A percentile compares a stretch with the other conserved stretches of the same genome.
phyloP scores from a whole-genome alignment of 1,140 invertebrate species.

The Papilio machaon region DNA sequence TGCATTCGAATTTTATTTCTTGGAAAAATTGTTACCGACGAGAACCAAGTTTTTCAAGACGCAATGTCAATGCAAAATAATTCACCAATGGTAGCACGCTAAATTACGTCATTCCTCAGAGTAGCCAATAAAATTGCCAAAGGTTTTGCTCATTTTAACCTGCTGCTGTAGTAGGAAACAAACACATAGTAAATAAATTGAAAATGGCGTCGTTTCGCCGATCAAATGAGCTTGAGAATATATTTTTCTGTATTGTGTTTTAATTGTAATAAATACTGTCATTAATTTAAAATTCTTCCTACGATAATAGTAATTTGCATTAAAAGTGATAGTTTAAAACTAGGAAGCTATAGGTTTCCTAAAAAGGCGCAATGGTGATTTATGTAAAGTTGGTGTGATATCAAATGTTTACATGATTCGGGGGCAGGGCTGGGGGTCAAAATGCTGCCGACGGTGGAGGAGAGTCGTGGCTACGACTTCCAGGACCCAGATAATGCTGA shows the following conservation, averaged over 20 bases:
- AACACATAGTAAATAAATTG: constrained; percentile 70
- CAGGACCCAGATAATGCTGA: constrained; percentile 92
- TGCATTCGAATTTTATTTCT: constrained; percentile 18
- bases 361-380: constrained; percentile 62
- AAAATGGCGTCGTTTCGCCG: constrained; percentile 80
- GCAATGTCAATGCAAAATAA: constrained; percentile 44
- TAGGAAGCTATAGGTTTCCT: constrained; percentile 54
- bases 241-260: constrained; percentile 62
- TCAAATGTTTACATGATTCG: constrained; percentile 76
- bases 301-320: constrained; percentile 47
- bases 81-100: constrained; percentile 45
- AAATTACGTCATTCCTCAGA: constrained; percentile 49
- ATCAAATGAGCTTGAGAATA: constrained; percentile 72
- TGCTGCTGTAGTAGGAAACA: constrained; percentile 54
- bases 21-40: constrained; percentile 31
- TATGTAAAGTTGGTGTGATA: constrained; percentile 65
- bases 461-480: constrained; percentile 91
- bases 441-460: constrained; percentile 81
- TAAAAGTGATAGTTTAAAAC: constrained; percentile 44
- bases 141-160: constrained; percentile 42
- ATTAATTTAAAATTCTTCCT: constrained; percentile 44
- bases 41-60: constrained; percentile 42
- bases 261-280: constrained; percentile 53
- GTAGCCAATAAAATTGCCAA: constrained; percentile 47
- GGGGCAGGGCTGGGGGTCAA: constrained; percentile 61